Base-by-base conservation (phyloP, 2,797 vertebrate species). In the Triplophysa yarkandensis region DNA sequence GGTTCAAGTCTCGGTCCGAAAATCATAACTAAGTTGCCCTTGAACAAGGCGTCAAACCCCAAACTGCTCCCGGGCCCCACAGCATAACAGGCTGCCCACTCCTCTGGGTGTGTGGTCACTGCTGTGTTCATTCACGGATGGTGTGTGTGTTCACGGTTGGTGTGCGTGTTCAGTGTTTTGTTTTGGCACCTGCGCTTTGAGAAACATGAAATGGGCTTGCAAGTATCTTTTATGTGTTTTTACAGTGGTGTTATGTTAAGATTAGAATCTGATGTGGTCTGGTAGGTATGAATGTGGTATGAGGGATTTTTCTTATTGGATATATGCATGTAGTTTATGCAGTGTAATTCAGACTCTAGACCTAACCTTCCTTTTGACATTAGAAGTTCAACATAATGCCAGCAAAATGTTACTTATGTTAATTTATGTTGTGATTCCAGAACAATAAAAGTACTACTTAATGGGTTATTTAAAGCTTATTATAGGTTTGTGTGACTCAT, bases 331-430 rank as follows among this genome's bases (percentile, higher is more conserved):
- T 34, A 21, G 46, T 44, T 44, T 25, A 6, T 71, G 21, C 32
- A 50, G 14, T 71, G 41, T 71, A 48, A 71, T 61, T 21, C 39
- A 58, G 21, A 50, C 19, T 8, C 19, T n/a, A 30, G 25, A 58
- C 44, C 25, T 44, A 1, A 25, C 39, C n/a, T 69, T 57, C 17
- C 36, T 32, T 9, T 39, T 36, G 43, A 6, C 52, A 55, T 27
- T 25, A 27, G 13, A 14, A 54, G n/a, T 10, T 48, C 19, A n/a
- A n/a, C n/a, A n/a, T 16, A 16, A 52, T 23, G 21, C 19, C 4
- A 14, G 0, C 23, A 23, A 27, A 23, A 21, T 23, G 9, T 23
- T 1, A 23, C 19, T 50, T 50, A n/a, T n/a, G n/a, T n/a, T n/a
- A n/a, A n/a, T n/a, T n/a, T n/a, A n/a, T n/a, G n/a, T n/a, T n/a